These are phyloP conservation scores for Platyscapa corneri DNA, from an alignment of 1,140 invertebrate species.

Conservation along the genomic window DNA sequence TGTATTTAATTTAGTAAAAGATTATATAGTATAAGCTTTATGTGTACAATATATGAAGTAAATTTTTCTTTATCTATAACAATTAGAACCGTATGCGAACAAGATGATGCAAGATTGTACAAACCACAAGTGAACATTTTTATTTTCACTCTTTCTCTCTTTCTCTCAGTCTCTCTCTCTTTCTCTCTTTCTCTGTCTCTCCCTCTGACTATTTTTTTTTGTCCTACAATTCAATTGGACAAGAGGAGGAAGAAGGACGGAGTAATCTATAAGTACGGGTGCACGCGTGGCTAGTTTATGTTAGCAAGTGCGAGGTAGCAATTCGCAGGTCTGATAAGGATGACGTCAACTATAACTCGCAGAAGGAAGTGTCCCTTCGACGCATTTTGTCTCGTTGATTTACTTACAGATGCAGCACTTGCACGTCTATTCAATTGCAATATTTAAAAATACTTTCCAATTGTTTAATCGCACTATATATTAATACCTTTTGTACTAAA, in stretches of 20 bases:
- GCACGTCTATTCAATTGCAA: not conserved
- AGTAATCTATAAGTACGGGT: conserved; percentile 10
- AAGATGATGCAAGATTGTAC: too few relatives aligned
- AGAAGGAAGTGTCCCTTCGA: not conserved
- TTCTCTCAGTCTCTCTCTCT: not conserved
- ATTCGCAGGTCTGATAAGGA: conserved; percentile 4
- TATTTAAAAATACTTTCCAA: not conserved
- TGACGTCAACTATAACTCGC: conserved; percentile 13
- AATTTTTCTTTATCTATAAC: too few relatives aligned
- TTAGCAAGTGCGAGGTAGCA: not conserved
- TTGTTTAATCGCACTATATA: not conserved
- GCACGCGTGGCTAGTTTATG: not conserved
- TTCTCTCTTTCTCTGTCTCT: not conserved
- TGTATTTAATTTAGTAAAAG: too few relatives aligned
- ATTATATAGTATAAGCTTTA: too few relatives aligned
- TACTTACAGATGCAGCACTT: not conserved
- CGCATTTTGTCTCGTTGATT: not conserved
- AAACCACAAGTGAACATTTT: too few relatives aligned
- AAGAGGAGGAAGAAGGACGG: not conserved
- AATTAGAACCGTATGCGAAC: too few relatives aligned
- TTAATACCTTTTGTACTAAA: not conserved
- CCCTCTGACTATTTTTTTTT: not conserved
- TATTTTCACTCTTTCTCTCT: not conserved
- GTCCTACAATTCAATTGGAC: not conserved
- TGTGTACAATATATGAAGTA: too few relatives aligned